Conservation (phyloP, 2,888 invertebrate genomes). For the Lepidocyrtoides sp. region DNA sequence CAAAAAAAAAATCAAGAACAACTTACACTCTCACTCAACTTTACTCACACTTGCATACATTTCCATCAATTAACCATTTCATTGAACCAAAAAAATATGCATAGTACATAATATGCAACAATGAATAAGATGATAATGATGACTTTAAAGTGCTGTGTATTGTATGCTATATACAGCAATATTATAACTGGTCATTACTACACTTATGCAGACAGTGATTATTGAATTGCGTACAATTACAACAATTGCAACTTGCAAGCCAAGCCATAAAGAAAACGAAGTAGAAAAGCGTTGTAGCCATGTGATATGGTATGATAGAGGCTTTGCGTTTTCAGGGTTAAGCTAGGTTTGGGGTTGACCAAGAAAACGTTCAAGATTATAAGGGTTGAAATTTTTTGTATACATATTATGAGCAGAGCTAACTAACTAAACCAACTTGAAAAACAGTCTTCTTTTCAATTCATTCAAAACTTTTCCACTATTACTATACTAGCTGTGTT, state of each 20-base stretch:
- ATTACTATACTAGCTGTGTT: background rate
- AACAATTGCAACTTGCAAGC: background rate
- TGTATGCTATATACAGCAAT: background rate
- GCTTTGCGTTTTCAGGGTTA: constrained; percentile 34
- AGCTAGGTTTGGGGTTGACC: constrained; percentile 44
- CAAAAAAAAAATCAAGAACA: constrained; percentile 16
- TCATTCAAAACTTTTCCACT: constrained; percentile 28
- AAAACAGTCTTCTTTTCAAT: constrained; percentile 42
- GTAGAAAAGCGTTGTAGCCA: background rate
- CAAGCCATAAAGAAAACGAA: too few relatives aligned
- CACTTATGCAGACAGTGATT: constrained; percentile 23
- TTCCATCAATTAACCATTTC: constrained; percentile 79
- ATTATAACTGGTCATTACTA: constrained; percentile 35
- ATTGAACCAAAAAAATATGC: constrained; percentile 52
- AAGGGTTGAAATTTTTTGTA: background rate
- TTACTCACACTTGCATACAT: constrained; percentile 71
- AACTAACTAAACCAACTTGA: constrained; percentile 47
- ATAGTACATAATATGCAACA: constrained; percentile 1
- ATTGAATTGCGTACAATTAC: constrained; percentile 16
- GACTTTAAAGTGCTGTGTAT: constrained; percentile 35
- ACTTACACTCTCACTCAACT: constrained; percentile 68
- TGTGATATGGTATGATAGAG: background rate
- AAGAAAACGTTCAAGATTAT: background rate
- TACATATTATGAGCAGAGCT: background rate
- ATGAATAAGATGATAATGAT: background rate